phyloP scores from a whole-genome alignment of 2,113 vertebrate species.

The Bucco capensis region DNA sequence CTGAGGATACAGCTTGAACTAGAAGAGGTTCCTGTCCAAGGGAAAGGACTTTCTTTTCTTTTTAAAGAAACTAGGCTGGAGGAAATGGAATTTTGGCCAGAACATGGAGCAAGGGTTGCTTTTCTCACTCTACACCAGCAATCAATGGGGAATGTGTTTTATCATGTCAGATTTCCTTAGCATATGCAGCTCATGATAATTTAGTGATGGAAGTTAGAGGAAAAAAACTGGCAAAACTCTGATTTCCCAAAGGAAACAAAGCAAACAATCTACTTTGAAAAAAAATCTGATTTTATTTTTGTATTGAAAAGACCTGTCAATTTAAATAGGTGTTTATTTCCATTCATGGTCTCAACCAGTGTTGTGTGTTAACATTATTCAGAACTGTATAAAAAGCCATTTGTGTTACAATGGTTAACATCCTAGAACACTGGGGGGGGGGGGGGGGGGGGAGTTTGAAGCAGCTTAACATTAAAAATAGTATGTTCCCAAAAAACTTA shows the following conservation, averaged over 20 bases:
- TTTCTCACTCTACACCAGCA: neutral
- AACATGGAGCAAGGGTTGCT: neutral
- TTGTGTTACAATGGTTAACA: constrained; percentile 60
- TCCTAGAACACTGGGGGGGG: constrained; percentile 20
- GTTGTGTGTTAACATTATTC: constrained; percentile 62
- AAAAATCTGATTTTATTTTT: constrained; percentile 74
- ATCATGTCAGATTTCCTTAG: neutral
- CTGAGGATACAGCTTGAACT: neutral
- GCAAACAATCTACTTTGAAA: constrained; percentile 69
- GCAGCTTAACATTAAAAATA: constrained; percentile 64
- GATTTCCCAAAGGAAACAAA: constrained; percentile 58
- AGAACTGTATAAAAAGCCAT: constrained; percentile 65
- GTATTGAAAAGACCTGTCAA: constrained; percentile 69
- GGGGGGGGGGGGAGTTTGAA: constrained; percentile 22
- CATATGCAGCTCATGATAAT: neutral
- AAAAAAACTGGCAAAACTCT: constrained; percentile 47
- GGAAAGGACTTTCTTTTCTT: neutral
- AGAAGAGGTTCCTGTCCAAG: neutral
- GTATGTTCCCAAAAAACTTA: constrained; percentile 54
- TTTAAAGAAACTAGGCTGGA: neutral
- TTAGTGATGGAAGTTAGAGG: neutral
- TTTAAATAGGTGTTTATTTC: constrained; percentile 70
- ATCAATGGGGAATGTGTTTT: neutral
- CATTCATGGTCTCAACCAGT: constrained; percentile 57
- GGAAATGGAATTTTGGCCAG: neutral